These are phyloP conservation scores for Lethenteron reissneri DNA, from an alignment of 2,113 vertebrate species.

Conservation along the genomic window DNA sequence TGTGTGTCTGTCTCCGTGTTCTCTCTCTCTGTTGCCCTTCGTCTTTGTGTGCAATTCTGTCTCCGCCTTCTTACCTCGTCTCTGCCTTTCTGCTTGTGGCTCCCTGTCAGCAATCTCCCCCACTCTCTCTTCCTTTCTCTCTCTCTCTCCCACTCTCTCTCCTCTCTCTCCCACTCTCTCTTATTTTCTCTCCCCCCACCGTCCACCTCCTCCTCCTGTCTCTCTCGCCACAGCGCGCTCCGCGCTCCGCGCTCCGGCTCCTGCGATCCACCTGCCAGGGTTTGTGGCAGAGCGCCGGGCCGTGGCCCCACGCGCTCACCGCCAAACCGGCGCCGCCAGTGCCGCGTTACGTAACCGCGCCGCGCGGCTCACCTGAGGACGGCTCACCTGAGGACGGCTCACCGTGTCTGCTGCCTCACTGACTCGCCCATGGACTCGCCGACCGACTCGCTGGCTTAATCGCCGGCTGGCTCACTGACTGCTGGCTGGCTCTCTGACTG, in stretches of 20 bases:
- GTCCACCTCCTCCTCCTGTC: neutral
- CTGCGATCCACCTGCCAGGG: too few species aligned
- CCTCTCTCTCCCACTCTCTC: neutral
- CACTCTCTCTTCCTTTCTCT: neutral
- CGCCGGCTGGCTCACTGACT: too few species aligned
- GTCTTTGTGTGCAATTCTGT: slow-evolving; percentile 6
- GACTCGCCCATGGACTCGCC: too few species aligned
- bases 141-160: neutral
- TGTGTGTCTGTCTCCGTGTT: slow-evolving; percentile 9
- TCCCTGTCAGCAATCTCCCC: neutral
- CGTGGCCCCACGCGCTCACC: neutral
- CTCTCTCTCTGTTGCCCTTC: slow-evolving; percentile 14
- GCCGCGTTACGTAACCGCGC: neutral
- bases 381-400: neutral
- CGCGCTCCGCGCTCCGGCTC: neutral
- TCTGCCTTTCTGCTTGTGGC: neutral
- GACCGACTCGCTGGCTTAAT: too few species aligned
- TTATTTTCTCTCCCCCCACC: slow-evolving; percentile 6
- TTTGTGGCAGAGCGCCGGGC: neutral
- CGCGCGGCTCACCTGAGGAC: neutral
- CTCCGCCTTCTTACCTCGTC: neutral
- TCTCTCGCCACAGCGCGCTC: neutral
- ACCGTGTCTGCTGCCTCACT: too few species aligned
- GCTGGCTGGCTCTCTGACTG: too few species aligned
- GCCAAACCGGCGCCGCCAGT: neutral